Percentiles rank a stretch among this genome's conserved stretches.
These are phyloP conservation scores for Sorex fumeus DNA, from an alignment of 2,113 vertebrate genomes.

Conservation along the genomic window DNA sequence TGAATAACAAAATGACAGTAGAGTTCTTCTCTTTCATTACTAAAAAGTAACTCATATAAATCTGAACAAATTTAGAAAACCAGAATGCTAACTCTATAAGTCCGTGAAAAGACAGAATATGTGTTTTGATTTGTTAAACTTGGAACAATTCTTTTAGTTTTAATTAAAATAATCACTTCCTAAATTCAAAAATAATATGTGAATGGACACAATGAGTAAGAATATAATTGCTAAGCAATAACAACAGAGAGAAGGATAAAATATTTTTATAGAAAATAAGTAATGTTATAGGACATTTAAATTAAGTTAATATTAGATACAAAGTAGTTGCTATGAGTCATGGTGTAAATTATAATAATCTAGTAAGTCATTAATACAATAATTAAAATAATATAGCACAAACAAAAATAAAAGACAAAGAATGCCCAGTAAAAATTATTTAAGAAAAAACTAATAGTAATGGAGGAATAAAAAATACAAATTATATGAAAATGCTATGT, in stretches of 20 bases:
- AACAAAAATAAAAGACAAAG: background rate
- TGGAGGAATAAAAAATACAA: background rate
- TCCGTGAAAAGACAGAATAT: background rate
- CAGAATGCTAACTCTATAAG: background rate
- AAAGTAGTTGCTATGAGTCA: background rate
- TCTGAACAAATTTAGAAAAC: background rate
- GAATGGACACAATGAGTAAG: too few relatives aligned
- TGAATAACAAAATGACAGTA: background rate
- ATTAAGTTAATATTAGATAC: background rate
- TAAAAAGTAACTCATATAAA: background rate
- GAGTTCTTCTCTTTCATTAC: accelerated
- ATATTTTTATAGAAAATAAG: background rate
- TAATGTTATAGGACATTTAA: background rate
- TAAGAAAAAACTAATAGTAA: background rate
- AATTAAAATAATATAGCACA: background rate
- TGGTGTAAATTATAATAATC: background rate
- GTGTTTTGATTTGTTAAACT: background rate
- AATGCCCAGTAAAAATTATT: background rate
- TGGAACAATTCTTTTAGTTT: background rate
- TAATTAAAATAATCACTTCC: too few relatives aligned
- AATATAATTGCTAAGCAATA: too few relatives aligned
- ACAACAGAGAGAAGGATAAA: background rate
- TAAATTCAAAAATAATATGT: too few relatives aligned
- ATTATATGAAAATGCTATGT: background rate
- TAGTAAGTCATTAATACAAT: background rate